Conservation (phyloP, 1,140 invertebrate genomes). For the Euura saliciscinereae region DNA sequence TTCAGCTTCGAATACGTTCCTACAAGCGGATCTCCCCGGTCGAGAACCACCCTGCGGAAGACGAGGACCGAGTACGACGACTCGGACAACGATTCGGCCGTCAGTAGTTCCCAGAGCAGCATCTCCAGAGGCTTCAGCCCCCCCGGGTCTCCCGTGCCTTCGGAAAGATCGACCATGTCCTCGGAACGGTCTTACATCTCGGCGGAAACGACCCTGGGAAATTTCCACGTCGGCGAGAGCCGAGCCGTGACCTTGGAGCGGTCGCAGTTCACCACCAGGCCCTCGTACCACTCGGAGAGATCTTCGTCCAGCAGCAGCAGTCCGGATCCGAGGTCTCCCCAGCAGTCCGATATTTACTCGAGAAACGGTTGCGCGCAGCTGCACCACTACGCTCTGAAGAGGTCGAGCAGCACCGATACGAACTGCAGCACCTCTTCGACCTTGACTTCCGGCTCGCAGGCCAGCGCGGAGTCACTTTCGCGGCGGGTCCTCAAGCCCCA, state of each 20-base stretch:
- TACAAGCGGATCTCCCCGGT: slow-evolving; percentile 39
- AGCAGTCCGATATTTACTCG: slow-evolving; percentile 68
- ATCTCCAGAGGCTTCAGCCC: slow-evolving; percentile 75
- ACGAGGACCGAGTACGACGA: slow-evolving; percentile 65
- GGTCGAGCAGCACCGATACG: slow-evolving; percentile 48
- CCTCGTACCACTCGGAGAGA: slow-evolving; percentile 49
- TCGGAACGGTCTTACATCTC: slow-evolving; percentile 26
- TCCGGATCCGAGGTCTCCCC: slow-evolving; percentile 43
- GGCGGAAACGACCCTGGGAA: slow-evolving; percentile 19
- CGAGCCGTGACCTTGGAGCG: slow-evolving; percentile 13
- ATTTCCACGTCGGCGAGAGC: slow-evolving; percentile 21
- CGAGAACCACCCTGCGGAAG: slow-evolving; percentile 33
- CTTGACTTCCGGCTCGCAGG: slow-evolving; percentile 71
- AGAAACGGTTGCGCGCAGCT: slow-evolving; percentile 47
- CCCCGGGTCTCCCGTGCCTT: slow-evolving; percentile 59
- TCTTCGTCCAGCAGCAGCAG: slow-evolving; percentile 45
- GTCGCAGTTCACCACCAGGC: slow-evolving; percentile 16
- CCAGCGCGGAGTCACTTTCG: slow-evolving; percentile 57
- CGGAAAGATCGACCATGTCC: slow-evolving; percentile 47
- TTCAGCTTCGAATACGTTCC: slow-evolving; percentile 60
- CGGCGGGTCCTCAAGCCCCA: slow-evolving; percentile 75
- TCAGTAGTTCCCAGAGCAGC: slow-evolving; percentile 75
- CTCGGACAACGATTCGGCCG: slow-evolving; percentile 86
- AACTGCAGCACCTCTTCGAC: slow-evolving; percentile 59
- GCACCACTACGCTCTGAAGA: slow-evolving; percentile 53